Evolutionary conservation across 2,113 vertebrate genomes (phyloP).

Genomic region (Romanogobio albipinnatus): DNA sequence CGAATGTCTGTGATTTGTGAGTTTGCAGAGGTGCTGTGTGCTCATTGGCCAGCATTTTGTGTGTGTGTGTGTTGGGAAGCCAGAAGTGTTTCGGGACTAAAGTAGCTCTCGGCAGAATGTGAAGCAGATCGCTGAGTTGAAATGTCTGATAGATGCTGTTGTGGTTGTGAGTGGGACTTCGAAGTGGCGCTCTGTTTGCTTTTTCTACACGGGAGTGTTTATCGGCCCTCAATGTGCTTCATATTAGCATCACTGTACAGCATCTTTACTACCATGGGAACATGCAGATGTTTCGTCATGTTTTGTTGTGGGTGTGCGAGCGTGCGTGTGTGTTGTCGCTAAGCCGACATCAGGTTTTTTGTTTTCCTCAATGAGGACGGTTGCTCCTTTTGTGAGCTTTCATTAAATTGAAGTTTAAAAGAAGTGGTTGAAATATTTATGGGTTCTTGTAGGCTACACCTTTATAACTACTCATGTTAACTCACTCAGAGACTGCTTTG

Average conservation of each 20-base stretch:
- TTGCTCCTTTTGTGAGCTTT: slow-evolving; percentile 99
- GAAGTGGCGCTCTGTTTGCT: neutral
- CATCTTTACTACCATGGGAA: slow-evolving; percentile 95
- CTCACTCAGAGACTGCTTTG: slow-evolving; percentile 84
- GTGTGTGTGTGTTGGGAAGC: neutral
- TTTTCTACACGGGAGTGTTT: slow-evolving; percentile 14
- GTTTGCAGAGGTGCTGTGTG: neutral
- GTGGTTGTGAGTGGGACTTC: neutral
- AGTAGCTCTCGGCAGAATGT: slow-evolving; percentile 44
- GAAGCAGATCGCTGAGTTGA: slow-evolving; percentile 18
- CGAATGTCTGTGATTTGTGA: slow-evolving; percentile 6
- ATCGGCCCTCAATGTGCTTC: slow-evolving; percentile 78
- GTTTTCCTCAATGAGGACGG: slow-evolving; percentile 99
- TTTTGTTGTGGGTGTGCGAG: slow-evolving; percentile 78
- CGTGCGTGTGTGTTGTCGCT: slow-evolving; percentile 89
- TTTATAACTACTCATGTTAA: slow-evolving; percentile 97
- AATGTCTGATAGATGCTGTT: slow-evolving; percentile 20
- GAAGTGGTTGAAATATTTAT: slow-evolving; percentile 98
- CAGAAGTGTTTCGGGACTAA: slow-evolving; percentile 9
- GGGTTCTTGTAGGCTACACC: slow-evolving; percentile 97
- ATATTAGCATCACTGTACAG: slow-evolving; percentile 98
- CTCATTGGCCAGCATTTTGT: neutral
- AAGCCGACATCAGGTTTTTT: slow-evolving; percentile 99
- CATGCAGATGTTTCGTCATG: slow-evolving; percentile 90
- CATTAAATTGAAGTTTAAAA: slow-evolving; percentile 94